A percentile compares a stretch with the other conserved stretches of the same genome.
These are phyloP conservation scores for Semotilus atromaculatus DNA, from an alignment of 2,797 vertebrate genomes.

Conservation along the genomic window DNA sequence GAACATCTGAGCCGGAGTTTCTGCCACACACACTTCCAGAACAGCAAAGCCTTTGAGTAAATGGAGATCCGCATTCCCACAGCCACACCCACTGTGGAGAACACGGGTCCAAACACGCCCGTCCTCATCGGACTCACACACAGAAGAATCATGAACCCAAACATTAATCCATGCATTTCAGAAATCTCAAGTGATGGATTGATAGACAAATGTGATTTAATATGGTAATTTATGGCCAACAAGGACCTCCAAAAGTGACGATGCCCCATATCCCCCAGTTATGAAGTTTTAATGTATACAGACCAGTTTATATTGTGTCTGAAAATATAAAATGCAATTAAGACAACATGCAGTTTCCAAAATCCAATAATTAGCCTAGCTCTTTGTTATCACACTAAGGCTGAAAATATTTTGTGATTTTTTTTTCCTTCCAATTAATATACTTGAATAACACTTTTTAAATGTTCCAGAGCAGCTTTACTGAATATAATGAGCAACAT, in stretches of 20 bases:
- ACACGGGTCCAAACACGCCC: slow-evolving; percentile 55
- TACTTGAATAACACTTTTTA: not conserved
- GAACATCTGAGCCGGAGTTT: not conserved
- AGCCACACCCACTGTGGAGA: slow-evolving; percentile 42
- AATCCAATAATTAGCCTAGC: not conserved
- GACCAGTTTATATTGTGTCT: not conserved
- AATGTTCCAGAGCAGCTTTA: not conserved
- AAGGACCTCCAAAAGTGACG: not conserved
- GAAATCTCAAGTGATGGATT: not conserved
- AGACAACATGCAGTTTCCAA: no score
- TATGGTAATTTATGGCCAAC: not conserved
- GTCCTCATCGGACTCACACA: slow-evolving; percentile 33
- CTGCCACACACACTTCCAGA: not conserved
- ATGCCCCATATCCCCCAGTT: not conserved
- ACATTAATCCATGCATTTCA: not conserved
- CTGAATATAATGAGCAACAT: no score
- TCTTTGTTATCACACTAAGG: not conserved
- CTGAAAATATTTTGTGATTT: no score
- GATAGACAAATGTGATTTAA: no score
- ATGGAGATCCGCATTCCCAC: slow-evolving; percentile 34
- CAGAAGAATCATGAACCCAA: not conserved
- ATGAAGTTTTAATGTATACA: no score
- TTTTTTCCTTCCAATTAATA: no score
- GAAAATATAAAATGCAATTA: not conserved
- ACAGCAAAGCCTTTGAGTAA: not conserved